These are phyloP conservation scores for Enteromius argenteus DNA, from an alignment of 2,797 vertebrate species.

Conservation along the genomic window DNA sequence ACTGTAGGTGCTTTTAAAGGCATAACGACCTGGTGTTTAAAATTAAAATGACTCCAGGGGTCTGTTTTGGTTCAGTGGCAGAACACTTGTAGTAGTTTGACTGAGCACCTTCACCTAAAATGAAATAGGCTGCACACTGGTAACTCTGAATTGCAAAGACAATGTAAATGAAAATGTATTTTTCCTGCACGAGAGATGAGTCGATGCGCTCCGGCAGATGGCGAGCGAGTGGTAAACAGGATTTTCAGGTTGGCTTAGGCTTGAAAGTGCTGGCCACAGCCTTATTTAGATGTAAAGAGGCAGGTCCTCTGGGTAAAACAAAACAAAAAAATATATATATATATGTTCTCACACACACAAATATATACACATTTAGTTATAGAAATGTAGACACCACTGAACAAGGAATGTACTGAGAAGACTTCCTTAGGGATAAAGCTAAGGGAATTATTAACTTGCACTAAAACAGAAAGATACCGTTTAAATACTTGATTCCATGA, in stretches of 20 bases:
- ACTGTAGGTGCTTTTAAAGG: conserved; percentile 51
- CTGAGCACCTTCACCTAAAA: conserved; percentile 38
- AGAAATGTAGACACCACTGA: conserved; percentile 93
- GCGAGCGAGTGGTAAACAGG: not conserved
- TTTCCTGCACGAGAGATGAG: conserved; percentile 27
- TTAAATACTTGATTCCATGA: conserved; percentile 95
- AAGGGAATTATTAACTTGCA: conserved; percentile 94
- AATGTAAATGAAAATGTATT: conserved; percentile 28
- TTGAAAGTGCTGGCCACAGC: conserved; percentile 87
- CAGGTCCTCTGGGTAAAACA: conserved; percentile 90
- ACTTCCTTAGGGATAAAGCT: conserved; percentile 91
- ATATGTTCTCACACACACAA: conserved; percentile 6
- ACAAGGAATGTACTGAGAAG: conserved; percentile 91
- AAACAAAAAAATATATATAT: conserved; percentile 32
- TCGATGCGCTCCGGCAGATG: not conserved
- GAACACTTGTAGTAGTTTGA: not conserved
- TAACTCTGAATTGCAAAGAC: conserved; percentile 46
- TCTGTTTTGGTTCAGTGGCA: conserved; percentile 9
- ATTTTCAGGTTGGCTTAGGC: conserved; percentile 64
- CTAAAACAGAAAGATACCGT: conserved; percentile 84
- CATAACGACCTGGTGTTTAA: conserved; percentile 1
- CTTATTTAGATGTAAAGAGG: conserved; percentile 86
- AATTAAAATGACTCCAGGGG: not conserved
- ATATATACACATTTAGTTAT: conserved; percentile 66
- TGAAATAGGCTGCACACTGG: conserved; percentile 41